These are phyloP conservation scores for Ciconia boyciana DNA, from an alignment of 2,113 vertebrate species.

Conservation along the genomic window DNA sequence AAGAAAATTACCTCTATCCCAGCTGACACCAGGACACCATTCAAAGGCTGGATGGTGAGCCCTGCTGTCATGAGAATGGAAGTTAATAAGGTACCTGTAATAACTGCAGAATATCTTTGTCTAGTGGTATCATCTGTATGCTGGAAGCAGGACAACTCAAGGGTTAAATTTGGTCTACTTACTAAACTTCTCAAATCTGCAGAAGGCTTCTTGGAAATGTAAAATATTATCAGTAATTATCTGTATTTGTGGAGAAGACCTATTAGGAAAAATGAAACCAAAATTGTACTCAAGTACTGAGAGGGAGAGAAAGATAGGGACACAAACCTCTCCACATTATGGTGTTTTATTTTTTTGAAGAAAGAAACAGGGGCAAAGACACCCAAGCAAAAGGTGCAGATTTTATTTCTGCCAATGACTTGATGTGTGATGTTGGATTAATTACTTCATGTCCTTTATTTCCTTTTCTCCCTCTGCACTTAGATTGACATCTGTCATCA, in stretches of 20 bases:
- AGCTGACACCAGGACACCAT: neutral
- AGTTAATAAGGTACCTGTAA: neutral
- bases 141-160: neutral
- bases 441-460: neutral
- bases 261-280: neutral
- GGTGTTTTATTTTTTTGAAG: accelerated
- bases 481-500: neutral
- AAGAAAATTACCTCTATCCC: too few species aligned
- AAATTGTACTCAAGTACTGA: neutral
- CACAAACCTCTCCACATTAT: neutral
- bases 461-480: neutral
- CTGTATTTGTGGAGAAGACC: neutral
- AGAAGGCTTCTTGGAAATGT: neutral
- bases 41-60: neutral
- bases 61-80: neutral
- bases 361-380: neutral
- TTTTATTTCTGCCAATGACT: neutral
- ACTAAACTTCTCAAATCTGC: neutral
- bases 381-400: neutral
- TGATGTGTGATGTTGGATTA: neutral
- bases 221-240: neutral
- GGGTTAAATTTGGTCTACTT: neutral
- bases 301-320: neutral
- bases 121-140: neutral
- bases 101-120: neutral